Percentiles rank a stretch among this genome's conserved stretches.
Conservation (phyloP, 2,888 invertebrate genomes). For the Clivina fossor region DNA sequence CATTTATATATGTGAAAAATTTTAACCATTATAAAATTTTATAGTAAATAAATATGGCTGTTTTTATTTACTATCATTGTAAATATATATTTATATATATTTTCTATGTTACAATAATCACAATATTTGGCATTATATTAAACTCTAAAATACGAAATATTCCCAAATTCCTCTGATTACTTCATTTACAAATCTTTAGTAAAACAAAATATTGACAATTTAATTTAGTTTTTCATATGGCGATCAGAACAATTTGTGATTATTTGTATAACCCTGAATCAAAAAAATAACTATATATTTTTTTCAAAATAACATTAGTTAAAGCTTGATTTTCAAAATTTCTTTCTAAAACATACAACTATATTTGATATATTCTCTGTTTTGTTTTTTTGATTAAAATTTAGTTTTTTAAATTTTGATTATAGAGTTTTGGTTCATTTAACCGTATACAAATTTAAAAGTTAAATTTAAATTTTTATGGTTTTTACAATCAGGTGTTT, state of each 20-base stretch:
- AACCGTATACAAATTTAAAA: constrained; percentile 8
- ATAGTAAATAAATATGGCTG: constrained; percentile 47
- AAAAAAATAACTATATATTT: constrained; percentile 22
- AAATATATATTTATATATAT: constrained; percentile 25
- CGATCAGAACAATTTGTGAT: constrained; percentile 5
- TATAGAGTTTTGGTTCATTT: constrained; percentile 10
- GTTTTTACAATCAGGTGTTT: no score
- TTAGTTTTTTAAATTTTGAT: constrained; percentile 10
- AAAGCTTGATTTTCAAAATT: constrained; percentile 7
- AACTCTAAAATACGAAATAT: constrained; percentile 18
- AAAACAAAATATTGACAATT: neutral
- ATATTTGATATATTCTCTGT: neutral
- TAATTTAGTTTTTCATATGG: neutral
- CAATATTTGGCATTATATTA: constrained; percentile 26
- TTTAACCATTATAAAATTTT: neutral
- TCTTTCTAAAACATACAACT: constrained; percentile 2
- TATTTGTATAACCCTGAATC: constrained; percentile 28
- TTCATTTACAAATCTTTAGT: neutral
- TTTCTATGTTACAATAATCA: constrained; percentile 22
- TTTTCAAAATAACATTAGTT: constrained; percentile 7
- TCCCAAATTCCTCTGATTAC: neutral
- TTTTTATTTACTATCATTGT: constrained; percentile 43
- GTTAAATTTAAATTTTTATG: neutral
- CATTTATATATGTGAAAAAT: no score
- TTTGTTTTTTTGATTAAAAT: neutral